A percentile compares a stretch with the other conserved stretches of the same genome.
These are phyloP conservation scores for Drosophila arawakana DNA, from an alignment of 1,140 invertebrate species.

Conservation along the genomic window DNA sequence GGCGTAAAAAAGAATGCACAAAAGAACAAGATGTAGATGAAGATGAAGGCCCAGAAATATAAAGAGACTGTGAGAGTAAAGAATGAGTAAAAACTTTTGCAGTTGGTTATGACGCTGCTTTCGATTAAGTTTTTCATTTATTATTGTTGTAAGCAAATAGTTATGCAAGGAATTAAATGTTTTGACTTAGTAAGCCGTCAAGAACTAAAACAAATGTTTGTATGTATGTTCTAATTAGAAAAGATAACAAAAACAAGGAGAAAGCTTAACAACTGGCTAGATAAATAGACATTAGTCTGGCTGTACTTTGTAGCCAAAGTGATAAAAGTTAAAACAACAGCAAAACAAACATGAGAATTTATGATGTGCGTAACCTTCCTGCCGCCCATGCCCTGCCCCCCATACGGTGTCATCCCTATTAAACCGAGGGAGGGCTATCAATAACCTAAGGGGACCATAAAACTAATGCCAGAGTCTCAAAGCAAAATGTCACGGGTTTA, in stretches of 20 bases:
- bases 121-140: constrained; percentile 53
- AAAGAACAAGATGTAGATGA: neutral
- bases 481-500: constrained; percentile 53
- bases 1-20: constrained; percentile 31
- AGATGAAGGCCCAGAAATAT: constrained; percentile 6
- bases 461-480: constrained; percentile 61
- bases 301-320: constrained; percentile 44
- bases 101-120: constrained; percentile 41
- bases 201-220: neutral
- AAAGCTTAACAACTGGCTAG: constrained; percentile 40
- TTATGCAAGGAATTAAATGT: constrained; percentile 73
- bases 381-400: neutral
- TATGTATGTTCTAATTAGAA: constrained; percentile 58
- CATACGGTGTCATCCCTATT: neutral
- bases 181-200: constrained; percentile 57
- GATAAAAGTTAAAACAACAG: constrained; percentile 69
- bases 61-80: neutral
- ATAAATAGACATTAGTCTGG: constrained; percentile 33
- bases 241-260: constrained; percentile 43
- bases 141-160: constrained; percentile 43
- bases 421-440: constrained; percentile 45
- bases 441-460: constrained; percentile 69
- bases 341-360: constrained; percentile 63
- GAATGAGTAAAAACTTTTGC: constrained; percentile 29
- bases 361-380: constrained; percentile 55